These are phyloP conservation scores for Andricus quercusramuli DNA, from an alignment of 2,888 invertebrate genomes.

Conservation along the genomic window DNA sequence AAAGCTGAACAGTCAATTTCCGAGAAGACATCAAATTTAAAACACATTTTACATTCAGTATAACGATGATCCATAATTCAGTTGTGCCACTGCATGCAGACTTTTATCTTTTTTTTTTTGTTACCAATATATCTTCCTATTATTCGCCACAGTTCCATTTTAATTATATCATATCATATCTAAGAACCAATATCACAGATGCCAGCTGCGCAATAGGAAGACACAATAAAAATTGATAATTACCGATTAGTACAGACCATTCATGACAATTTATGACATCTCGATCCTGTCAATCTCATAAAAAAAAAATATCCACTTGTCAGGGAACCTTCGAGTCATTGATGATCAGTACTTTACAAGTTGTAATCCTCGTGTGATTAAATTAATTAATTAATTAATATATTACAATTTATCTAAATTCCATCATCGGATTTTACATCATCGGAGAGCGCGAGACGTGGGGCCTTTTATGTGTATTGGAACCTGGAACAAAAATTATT, in stretches of 20 bases:
- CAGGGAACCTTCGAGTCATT: background rate
- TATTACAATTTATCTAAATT: constrained; percentile 20
- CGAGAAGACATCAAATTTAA: background rate
- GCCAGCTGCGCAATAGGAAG: constrained; percentile 71
- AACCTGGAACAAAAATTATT: constrained; percentile 45
- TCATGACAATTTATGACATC: background rate
- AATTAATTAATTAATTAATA: constrained; percentile 24
- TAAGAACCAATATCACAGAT: constrained; percentile 61
- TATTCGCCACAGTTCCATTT: constrained; percentile 1
- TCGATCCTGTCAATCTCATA: background rate
- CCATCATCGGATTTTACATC: constrained; percentile 37
- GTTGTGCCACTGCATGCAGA: background rate
- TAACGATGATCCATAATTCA: background rate
- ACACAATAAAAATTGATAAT: constrained; percentile 67
- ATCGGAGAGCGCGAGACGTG: constrained; percentile 52
- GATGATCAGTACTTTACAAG: constrained; percentile 18
- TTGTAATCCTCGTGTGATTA: background rate
- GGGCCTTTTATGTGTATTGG: constrained; percentile 49
- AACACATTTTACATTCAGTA: constrained; percentile 33
- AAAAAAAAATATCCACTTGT: background rate
- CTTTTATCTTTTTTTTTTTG: constrained; percentile 17
- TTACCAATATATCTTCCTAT: constrained; percentile 5
- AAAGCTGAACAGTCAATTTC: background rate
- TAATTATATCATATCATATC: background rate
- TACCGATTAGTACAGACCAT: constrained; percentile 53